Base-by-base conservation (phyloP, 2,888 invertebrate species). In the Amaurobius ferox region DNA sequence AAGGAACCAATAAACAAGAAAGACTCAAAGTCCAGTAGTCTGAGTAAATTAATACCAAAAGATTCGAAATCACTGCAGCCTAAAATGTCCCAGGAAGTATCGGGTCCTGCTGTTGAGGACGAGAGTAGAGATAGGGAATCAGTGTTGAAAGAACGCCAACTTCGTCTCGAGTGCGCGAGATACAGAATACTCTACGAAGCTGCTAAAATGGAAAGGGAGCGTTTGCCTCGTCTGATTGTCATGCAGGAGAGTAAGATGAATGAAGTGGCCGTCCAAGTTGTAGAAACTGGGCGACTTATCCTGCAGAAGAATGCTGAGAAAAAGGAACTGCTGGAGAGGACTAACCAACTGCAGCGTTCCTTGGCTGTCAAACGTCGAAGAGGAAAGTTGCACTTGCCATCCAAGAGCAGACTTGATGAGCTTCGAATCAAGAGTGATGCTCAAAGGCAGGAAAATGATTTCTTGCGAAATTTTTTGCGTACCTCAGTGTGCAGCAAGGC, bases 181-280 rank as follows among this genome's bases (percentile, higher is more conserved):
- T 79, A 67, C 11, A 44, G 30, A 67, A 16, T 61, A 7, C 29
- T 79, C n/a, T 9, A 64, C 0, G 66, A 72, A n/a, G 79, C 73
- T n/a, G 66, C 79, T 23, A 39, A 55, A 19, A 67, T 66, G 6
- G 79, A 79, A 73, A 67, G 44, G 16, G 66, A 79, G 1, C 72
- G 55, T 0, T 23, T 72, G 16, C 11, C 13, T 1, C 62, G 55
- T 28, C 29, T 79, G 2, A 72, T 35, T 32, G 23, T 28, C 0
- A 5, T 44, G n/a, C 79, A 79, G 39, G 79, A 79, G 13, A 19
- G 30, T 13, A 72, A 61, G 23, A 48, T 79, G 72, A 79, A 79
- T 26, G 72, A 66, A 9, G 35, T 79, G 1, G 79, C 72, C 5
- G 29, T 29, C 11, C 71, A 79, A 55, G 79, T 79, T 44, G 72